Base-by-base conservation (phyloP, 2,888 invertebrate genomes). In the Tigriopus californicus region DNA sequence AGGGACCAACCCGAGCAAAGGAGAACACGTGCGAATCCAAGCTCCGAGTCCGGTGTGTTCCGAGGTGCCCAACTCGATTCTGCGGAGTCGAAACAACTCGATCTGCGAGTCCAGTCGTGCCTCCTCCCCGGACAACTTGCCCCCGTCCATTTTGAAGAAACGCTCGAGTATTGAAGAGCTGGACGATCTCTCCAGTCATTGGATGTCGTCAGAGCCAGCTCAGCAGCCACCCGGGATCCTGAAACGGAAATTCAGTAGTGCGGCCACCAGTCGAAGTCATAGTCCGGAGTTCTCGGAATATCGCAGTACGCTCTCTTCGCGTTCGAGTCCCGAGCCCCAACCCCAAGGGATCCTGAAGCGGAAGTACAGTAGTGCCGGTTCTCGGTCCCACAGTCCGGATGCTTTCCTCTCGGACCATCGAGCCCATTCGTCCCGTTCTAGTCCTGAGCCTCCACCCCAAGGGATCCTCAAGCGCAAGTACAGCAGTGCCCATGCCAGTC, bases 401-500 rank as follows among this genome's bases (percentile, higher is more conserved):
- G 15, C 49, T 13, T 18, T 22, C 49, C 22, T 22, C 5, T 18
- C 49, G 13, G 49, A 22, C 15, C 15, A 18, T 20, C 22, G 20
- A 20, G 49, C 20, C 20, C 20, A 18, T 18, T 20, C 49, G 20
- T 49, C 49, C 52, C 57, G 54, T 12, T 47, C 66, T n/a, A 61
- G 61, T 6, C 60, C 62, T 2, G 63, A 61, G 73, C 80, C 81
- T 0, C 81, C 81, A 69, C 75, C 76, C 42, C 79, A 77, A 75
- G 77, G 79, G 22, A 84, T 84, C 65, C 69, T 84, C 41, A 84
- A 84, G 70, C 74, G 82, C 61, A 82, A 81, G 71, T 74, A 79
- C 64, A 79, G 79, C 51, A 74, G 64, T 22, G 62, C 63, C 47
- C 62, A 76, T 63, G 65, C 66, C 12, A 81, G 81, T 58, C 61